Evolutionary conservation across 2,888 invertebrate genomes (phyloP).

Genomic region (Sicus ferrugineus): DNA sequence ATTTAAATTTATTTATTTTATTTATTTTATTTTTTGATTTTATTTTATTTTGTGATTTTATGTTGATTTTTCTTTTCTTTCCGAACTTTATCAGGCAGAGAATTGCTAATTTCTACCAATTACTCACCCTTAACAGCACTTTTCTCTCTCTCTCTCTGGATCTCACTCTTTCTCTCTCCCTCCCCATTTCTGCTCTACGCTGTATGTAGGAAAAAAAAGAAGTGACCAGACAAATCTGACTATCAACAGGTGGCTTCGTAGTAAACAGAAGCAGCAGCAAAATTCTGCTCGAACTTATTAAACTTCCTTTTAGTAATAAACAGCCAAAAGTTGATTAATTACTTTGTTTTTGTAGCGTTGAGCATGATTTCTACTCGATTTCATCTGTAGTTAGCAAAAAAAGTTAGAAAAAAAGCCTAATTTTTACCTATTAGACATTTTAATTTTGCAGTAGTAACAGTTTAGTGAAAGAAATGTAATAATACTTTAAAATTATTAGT

Average conservation of each 20-base stretch:
- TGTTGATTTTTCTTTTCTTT: no score
- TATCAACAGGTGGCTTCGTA: slow-evolving; percentile 59
- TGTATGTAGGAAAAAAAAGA: slow-evolving; percentile 11
- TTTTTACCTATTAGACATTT: slow-evolving; percentile 35
- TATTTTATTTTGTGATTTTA: no score
- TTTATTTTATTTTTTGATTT: no score
- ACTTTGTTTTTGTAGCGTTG: background rate
- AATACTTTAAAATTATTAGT: slow-evolving; percentile 10
- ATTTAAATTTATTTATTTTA: no score
- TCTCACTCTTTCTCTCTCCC: background rate
- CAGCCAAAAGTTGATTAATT: no score
- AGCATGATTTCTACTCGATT: background rate
- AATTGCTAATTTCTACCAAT: background rate
- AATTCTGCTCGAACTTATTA: background rate
- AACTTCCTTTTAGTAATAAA: no score
- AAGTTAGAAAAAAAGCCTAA: slow-evolving; percentile 2
- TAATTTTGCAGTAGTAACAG: slow-evolving; percentile 38
- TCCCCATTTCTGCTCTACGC: background rate
- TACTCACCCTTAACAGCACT: background rate
- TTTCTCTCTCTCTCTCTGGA: background rate
- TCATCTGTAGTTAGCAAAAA: slow-evolving; percentile 27
- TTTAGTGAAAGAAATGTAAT: background rate
- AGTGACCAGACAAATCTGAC: slow-evolving; percentile 46
- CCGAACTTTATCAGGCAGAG: no score
- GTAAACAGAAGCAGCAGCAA: background rate